Evolutionary conservation across 1,140 invertebrate genomes (phyloP).

Genomic region (Oryctes rhinoceros): DNA sequence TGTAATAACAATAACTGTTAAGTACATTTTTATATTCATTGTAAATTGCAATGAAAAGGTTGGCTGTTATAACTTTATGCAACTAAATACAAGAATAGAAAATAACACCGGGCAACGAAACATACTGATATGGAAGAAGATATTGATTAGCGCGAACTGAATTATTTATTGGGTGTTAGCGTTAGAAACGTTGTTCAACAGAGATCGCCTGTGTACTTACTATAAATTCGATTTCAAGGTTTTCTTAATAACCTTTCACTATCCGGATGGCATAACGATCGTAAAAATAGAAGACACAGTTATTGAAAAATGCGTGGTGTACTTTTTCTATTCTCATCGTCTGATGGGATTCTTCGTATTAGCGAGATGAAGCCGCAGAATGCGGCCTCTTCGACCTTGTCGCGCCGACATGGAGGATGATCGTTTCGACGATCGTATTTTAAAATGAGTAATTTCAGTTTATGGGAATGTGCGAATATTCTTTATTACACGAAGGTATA

Average conservation of each 20-base stretch:
- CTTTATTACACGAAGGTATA: not conserved
- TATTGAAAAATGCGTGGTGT: slow-evolving; percentile 12
- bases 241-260: slow-evolving; percentile 19
- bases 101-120: too few relatives aligned
- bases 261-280: slow-evolving; percentile 6
- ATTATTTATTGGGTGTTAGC: not conserved
- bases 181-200: not conserved
- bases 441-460: not conserved
- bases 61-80: too few relatives aligned
- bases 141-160: not conserved
- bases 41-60: too few relatives aligned
- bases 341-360: slow-evolving; percentile 1
- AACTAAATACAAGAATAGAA: too few relatives aligned
- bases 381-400: slow-evolving; percentile 23
- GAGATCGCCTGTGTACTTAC: not conserved
- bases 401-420: not conserved
- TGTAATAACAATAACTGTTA: too few relatives aligned
- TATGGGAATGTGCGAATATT: not conserved
- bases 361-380: not conserved
- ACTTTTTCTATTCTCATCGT: slow-evolving; percentile 30
- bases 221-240: slow-evolving; percentile 4
- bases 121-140: too few relatives aligned
- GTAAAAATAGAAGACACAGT: slow-evolving; percentile 35
- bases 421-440: not conserved
- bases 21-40: too few relatives aligned